phyloP scores from a whole-genome alignment of 2,113 vertebrate genomes.

The Caranx ignobilis region DNA sequence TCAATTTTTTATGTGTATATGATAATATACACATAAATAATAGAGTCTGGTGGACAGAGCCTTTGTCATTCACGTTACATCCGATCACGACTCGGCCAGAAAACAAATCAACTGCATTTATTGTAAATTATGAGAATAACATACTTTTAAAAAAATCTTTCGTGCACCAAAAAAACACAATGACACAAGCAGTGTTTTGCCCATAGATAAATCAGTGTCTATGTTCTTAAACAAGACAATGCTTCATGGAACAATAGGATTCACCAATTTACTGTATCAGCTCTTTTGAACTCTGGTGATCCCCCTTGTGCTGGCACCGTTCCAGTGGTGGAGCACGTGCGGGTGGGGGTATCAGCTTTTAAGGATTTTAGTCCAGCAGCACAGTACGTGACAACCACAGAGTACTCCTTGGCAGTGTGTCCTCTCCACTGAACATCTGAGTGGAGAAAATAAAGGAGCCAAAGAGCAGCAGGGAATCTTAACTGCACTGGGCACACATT shows the following conservation, averaged over 20 bases:
- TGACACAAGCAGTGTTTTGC: background rate
- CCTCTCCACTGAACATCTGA: slow-evolving; percentile 68
- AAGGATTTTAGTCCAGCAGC: slow-evolving; percentile 52
- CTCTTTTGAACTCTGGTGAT: slow-evolving; percentile 25
- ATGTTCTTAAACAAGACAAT: background rate
- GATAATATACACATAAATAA: slow-evolving; percentile 25
- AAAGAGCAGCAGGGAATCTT: slow-evolving; percentile 49
- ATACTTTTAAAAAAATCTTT: background rate
- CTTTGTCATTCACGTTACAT: slow-evolving; percentile 22
- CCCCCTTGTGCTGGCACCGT: slow-evolving; percentile 50
- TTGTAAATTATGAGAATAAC: background rate
- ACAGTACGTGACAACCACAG: slow-evolving; percentile 58
- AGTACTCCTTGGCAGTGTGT: slow-evolving; percentile 66
- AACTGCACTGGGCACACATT: slow-evolving; percentile 34
- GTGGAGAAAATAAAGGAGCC: slow-evolving; percentile 56
- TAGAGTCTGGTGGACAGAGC: slow-evolving; percentile 41
- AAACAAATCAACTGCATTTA: slow-evolving; percentile 5
- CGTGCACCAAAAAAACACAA: slow-evolving; percentile 1
- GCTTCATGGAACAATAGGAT: slow-evolving; percentile 20
- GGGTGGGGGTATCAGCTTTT: slow-evolving; percentile 30
- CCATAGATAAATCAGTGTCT: background rate
- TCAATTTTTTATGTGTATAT: slow-evolving; percentile 64
- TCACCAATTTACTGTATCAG: slow-evolving; percentile 12
- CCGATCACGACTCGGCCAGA: background rate
- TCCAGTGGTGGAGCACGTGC: slow-evolving; percentile 28